phyloP scores from a whole-genome alignment of 2,113 vertebrate species.

The Caranx melampygus region DNA sequence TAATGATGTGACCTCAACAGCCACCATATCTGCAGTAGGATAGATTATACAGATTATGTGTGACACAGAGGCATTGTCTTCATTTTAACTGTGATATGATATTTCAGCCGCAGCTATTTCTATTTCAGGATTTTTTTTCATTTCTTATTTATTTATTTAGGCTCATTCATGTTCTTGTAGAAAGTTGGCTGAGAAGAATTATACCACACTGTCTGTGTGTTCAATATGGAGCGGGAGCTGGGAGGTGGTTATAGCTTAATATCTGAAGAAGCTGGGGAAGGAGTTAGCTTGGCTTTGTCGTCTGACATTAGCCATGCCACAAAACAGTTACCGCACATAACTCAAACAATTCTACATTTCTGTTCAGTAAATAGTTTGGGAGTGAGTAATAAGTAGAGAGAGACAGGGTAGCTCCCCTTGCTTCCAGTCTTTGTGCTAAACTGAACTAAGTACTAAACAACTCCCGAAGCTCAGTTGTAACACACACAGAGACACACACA shows the following conservation, averaged over 20 bases:
- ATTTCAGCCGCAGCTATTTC: neutral
- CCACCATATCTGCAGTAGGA: neutral
- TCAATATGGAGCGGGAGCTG: neutral
- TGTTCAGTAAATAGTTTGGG: neutral
- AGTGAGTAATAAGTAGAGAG: no score
- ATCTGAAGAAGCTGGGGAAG: neutral
- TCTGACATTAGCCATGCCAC: neutral
- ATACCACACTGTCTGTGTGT: neutral
- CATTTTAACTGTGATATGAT: neutral
- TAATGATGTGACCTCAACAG: conserved; percentile 16
- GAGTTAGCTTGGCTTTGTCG: neutral
- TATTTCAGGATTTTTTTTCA: neutral
- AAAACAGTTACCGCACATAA: neutral
- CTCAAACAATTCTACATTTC: neutral
- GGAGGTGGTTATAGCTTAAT: neutral
- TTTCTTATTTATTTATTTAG: no score
- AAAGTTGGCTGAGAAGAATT: neutral
- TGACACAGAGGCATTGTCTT: neutral
- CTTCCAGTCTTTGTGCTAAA: no score
- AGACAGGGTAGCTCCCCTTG: no score
- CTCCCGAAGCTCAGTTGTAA: no score
- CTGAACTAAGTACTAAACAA: no score
- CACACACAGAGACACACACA: neutral
- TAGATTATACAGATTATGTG: neutral
- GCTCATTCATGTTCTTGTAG: neutral